A percentile compares a stretch with the other conserved stretches of the same genome.
phyloP scores from a whole-genome alignment of 2,797 vertebrate genomes.

The Harpagifer antarcticus region DNA sequence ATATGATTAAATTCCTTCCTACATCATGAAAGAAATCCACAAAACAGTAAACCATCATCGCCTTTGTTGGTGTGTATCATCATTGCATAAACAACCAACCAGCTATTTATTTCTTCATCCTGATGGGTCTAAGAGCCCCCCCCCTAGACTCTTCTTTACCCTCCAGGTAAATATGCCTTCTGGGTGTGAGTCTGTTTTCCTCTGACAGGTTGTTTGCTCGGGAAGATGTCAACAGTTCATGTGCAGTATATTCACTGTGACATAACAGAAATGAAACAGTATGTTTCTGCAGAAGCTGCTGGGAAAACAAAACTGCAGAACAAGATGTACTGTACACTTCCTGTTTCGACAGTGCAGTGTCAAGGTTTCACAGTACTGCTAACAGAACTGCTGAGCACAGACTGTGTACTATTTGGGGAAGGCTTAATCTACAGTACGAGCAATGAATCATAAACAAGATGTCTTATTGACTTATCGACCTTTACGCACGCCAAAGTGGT shows the following conservation, averaged over 20 bases:
- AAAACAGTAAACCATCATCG: conserved; percentile 1
- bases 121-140: too few relatives aligned
- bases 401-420: conserved; percentile 7
- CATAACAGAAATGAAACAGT: conserved; percentile 25
- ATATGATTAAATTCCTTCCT: conserved; percentile 17
- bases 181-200: conserved; percentile 41
- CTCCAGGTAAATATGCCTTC: conserved; percentile 46
- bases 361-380: conserved; percentile 38
- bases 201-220: conserved; percentile 60
- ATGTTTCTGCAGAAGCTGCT: conserved; percentile 31
- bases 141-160: conserved; percentile 11
- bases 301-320: conserved; percentile 40
- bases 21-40: conserved; percentile 8
- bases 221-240: conserved; percentile 56
- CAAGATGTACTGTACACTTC: conserved; percentile 24
- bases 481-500: conserved; percentile 43
- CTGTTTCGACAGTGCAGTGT: conserved; percentile 10
- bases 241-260: conserved; percentile 44
- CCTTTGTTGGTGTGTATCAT: background rate
- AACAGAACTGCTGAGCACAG: conserved; percentile 49
- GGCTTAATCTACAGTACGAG: conserved; percentile 43
- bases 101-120: conserved; percentile 22
- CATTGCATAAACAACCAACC: conserved; percentile 25
- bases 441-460: conserved; percentile 60
- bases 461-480: conserved; percentile 64